Conservation (phyloP, 2,113 vertebrate genomes). For the Clinocottus analis region DNA sequence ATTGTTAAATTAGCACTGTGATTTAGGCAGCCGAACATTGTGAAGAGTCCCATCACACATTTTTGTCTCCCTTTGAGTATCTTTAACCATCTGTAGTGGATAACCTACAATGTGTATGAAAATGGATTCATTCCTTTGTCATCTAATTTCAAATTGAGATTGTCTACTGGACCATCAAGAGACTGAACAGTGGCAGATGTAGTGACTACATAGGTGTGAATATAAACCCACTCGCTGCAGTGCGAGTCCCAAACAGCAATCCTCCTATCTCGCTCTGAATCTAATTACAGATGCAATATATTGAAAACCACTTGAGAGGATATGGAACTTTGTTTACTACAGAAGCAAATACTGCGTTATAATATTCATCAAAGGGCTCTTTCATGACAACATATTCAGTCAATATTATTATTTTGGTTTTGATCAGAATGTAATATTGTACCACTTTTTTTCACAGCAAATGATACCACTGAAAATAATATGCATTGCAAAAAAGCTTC, state of each 20-base stretch:
- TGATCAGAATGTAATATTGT: constrained; percentile 62
- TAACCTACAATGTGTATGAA: constrained; percentile 73
- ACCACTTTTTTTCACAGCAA: constrained; percentile 42
- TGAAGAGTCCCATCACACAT: constrained; percentile 73
- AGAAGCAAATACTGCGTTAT: constrained; percentile 56
- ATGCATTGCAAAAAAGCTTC: constrained; percentile 59
- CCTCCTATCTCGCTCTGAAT: constrained; percentile 77
- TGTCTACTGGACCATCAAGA: constrained; percentile 73
- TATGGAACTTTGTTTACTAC: constrained; percentile 76
- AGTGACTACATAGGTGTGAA: constrained; percentile 75
- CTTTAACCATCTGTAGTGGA: constrained; percentile 80
- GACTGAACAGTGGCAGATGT: constrained; percentile 77
- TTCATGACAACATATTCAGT: constrained; percentile 59
- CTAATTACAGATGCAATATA: constrained; percentile 78
- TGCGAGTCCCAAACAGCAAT: constrained; percentile 73
- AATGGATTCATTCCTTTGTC: constrained; percentile 78
- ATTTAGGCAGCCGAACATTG: constrained; percentile 71
- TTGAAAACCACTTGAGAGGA: constrained; percentile 70
- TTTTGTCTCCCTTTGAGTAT: constrained; percentile 74
- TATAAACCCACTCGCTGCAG: constrained; percentile 74
- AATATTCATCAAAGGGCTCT: constrained; percentile 47
- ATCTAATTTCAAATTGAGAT: constrained; percentile 79
- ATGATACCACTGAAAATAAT: constrained; percentile 53
- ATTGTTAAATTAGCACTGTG: constrained; percentile 77
- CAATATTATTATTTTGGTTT: constrained; percentile 64